Conservation (phyloP, 2,888 invertebrate species). For the Melitaea athalia region DNA sequence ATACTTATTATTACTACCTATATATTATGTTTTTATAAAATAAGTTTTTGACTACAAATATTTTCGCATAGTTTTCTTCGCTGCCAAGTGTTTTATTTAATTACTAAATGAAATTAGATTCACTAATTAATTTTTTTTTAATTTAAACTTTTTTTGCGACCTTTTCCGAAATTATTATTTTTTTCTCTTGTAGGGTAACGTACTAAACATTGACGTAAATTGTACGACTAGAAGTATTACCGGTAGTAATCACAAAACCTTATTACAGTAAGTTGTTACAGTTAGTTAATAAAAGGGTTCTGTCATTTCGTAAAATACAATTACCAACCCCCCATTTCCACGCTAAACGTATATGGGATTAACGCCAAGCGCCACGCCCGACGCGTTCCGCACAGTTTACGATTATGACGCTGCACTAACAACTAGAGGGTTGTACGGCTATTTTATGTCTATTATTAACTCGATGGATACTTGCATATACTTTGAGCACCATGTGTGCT, state of each 20-base stretch:
- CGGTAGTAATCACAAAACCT: neutral
- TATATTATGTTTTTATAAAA: too few relatives aligned
- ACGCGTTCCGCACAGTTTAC: slow-evolving; percentile 42
- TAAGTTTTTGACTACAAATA: too few relatives aligned
- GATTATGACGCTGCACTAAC: slow-evolving; percentile 62
- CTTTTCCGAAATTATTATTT: too few relatives aligned
- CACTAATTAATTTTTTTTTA: too few relatives aligned
- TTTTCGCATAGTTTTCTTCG: too few relatives aligned
- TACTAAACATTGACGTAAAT: neutral
- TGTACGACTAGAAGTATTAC: neutral
- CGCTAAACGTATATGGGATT: slow-evolving; percentile 43
- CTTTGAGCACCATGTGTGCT: slow-evolving; percentile 35
- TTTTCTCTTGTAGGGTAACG: too few relatives aligned
- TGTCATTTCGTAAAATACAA: slow-evolving; percentile 4
- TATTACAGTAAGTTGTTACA: neutral
- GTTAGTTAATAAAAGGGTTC: slow-evolving; percentile 1
- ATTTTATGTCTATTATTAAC: slow-evolving; percentile 58
- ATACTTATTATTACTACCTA: too few relatives aligned
- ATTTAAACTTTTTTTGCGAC: too few relatives aligned
- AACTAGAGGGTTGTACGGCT: slow-evolving; percentile 50
- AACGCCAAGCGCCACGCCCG: slow-evolving; percentile 42
- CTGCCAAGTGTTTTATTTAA: too few relatives aligned
- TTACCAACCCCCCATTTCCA: slow-evolving; percentile 10
- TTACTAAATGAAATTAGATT: too few relatives aligned
- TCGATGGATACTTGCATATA: slow-evolving; percentile 44